phyloP scores from a whole-genome alignment of 2,888 invertebrate genomes.

The Lymantria dispar region DNA sequence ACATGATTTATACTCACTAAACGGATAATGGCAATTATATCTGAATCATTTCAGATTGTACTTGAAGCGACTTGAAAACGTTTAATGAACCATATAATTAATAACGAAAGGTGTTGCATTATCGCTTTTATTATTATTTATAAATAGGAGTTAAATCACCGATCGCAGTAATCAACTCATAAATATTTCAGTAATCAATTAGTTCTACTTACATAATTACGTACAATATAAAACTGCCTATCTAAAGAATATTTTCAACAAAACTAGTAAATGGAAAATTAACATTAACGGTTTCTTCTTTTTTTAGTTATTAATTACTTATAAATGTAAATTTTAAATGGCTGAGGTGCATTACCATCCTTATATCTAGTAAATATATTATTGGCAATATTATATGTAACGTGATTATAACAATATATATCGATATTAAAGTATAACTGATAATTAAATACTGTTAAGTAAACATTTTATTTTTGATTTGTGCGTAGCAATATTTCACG shows the following conservation, averaged over 20 bases:
- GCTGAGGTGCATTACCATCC: background rate
- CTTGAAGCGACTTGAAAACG: slow-evolving; percentile 13
- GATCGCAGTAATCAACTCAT: slow-evolving; percentile 15
- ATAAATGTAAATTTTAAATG: background rate
- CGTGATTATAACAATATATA: background rate
- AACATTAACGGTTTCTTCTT: slow-evolving; percentile 13
- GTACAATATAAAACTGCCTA: slow-evolving; percentile 17
- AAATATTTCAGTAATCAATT: slow-evolving; percentile 32
- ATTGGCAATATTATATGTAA: background rate
- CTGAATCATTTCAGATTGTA: slow-evolving; percentile 37
- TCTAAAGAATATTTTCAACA: slow-evolving; percentile 11
- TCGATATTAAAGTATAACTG: background rate
- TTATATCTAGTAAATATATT: background rate
- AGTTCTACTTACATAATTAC: slow-evolving; percentile 20
- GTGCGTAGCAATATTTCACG: slow-evolving; percentile 53
- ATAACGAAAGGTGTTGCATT: slow-evolving; percentile 27
- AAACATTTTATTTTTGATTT: slow-evolving; percentile 7
- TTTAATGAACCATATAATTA: slow-evolving; percentile 22
- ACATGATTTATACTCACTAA: slow-evolving; percentile 60
- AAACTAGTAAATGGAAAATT: slow-evolving; percentile 24
- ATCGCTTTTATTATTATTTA: slow-evolving; percentile 12
- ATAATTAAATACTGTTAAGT: background rate
- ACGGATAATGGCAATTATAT: slow-evolving; percentile 60
- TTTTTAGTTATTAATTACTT: slow-evolving; percentile 6
- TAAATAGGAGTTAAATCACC: slow-evolving; percentile 15